Conservation (phyloP, 2,113 vertebrate genomes). For the Furnarius figulus region DNA sequence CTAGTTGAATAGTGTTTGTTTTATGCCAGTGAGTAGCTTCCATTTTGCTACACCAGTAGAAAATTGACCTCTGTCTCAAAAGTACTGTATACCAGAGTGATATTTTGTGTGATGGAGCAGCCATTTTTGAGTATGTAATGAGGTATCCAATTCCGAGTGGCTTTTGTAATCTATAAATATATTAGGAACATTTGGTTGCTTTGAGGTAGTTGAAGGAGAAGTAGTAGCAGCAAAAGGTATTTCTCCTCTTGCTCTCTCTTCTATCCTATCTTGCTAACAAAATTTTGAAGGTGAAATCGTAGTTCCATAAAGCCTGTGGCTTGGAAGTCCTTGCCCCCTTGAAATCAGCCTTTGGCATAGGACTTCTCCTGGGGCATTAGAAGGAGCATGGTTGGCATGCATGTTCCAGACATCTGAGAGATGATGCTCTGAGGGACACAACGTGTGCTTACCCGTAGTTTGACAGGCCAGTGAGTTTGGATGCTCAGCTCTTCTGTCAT, state of each 20-base stretch:
- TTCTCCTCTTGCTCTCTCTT: neutral
- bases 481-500: neutral
- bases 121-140: neutral
- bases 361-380: rapidly evolving
- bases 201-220: neutral
- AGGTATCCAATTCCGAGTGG: neutral
- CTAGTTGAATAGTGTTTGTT: neutral
- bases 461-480: neutral
- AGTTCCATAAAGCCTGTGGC: neutral
- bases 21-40: neutral
- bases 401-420: neutral
- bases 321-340: neutral
- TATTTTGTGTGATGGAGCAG: neutral
- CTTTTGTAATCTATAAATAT: neutral
- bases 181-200: neutral
- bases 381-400: neutral
- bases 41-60: neutral
- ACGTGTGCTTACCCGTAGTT: rapidly evolving
- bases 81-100: neutral
- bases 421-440: neutral
- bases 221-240: neutral
- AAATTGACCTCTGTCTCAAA: neutral
- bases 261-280: neutral
- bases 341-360: neutral
- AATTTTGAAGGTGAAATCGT: neutral